Evolutionary conservation across 2,888 invertebrate genomes (phyloP).

Genomic region (Ophion ventricosus): DNA sequence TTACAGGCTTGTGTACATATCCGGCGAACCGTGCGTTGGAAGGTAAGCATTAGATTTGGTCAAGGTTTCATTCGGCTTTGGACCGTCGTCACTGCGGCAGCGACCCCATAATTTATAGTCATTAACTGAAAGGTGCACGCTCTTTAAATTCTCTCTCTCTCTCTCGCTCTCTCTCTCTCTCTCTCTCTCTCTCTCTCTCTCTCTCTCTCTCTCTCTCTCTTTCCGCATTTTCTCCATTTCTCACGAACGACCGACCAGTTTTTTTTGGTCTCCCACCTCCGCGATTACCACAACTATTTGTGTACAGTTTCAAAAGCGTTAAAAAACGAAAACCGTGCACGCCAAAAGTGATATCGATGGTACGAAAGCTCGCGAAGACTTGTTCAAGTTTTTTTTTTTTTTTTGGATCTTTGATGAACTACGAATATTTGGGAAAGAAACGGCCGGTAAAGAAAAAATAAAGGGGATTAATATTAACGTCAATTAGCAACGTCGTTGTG

Average conservation of each 20-base stretch:
- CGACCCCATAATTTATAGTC: slow-evolving; percentile 77
- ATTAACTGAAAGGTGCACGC: slow-evolving; percentile 76
- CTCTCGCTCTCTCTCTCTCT: no score
- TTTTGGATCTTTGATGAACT: no score
- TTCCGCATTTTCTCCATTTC: slow-evolving; percentile 66
- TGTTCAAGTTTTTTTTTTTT: not conserved
- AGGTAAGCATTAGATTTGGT: slow-evolving; percentile 59
- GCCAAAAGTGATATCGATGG: not conserved
- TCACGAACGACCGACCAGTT: slow-evolving; percentile 72
- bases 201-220: slow-evolving; percentile 9
- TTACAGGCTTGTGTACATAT: not conserved
- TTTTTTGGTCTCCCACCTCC: slow-evolving; percentile 50
- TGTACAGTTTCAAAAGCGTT: slow-evolving; percentile 68
- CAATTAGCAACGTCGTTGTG: not conserved
- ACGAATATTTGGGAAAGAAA: not conserved
- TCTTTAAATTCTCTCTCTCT: slow-evolving; percentile 57
- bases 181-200: slow-evolving; percentile 36
- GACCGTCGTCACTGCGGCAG: slow-evolving; percentile 65
- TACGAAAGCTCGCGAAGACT: not conserved
- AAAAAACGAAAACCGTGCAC: slow-evolving; percentile 9
- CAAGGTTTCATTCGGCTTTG: slow-evolving; percentile 68
- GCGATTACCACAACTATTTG: slow-evolving; percentile 53
- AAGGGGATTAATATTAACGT: not conserved
- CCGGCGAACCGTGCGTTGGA: slow-evolving; percentile 25
- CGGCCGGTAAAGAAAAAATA: not conserved